phyloP scores from a whole-genome alignment of 2,888 invertebrate species.

The Scotopteryx bipunctaria region DNA sequence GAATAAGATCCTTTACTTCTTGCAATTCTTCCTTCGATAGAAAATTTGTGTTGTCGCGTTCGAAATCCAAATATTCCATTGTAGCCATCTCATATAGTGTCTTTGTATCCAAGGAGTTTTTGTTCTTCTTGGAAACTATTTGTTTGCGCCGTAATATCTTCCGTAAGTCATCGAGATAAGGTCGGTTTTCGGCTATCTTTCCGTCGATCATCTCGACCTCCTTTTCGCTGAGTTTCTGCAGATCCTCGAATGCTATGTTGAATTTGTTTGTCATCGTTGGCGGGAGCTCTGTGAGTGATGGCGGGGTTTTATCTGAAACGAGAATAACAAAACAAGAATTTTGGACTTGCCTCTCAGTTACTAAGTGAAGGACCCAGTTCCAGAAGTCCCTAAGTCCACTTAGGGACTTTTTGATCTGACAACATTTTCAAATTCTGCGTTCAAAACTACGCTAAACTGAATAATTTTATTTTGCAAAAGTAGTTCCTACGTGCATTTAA shows the following conservation, averaged over 20 bases:
- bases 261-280: constrained; percentile 53
- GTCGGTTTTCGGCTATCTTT: constrained; percentile 60
- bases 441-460: too few relatives aligned
- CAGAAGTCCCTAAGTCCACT: too few relatives aligned
- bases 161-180: constrained; percentile 66
- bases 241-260: constrained; percentile 53
- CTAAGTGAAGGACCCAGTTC: too few relatives aligned
- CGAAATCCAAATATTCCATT: constrained; percentile 45
- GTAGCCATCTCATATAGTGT: constrained; percentile 67
- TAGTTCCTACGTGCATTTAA: too few relatives aligned
- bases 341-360: too few relatives aligned
- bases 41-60: constrained; percentile 51
- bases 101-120: constrained; percentile 54
- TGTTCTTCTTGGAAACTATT: constrained; percentile 47
- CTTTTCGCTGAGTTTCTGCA: constrained; percentile 55
- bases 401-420: too few relatives aligned
- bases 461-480: too few relatives aligned
- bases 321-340: neutral
- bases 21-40: constrained; percentile 61
- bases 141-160: constrained; percentile 57
- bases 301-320: constrained; percentile 32
- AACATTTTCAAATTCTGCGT: too few relatives aligned
- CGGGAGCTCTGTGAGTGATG: constrained; percentile 40
- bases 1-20: constrained; percentile 64
- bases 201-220: constrained; percentile 73